Conservation (phyloP, 1,140 invertebrate genomes). For the Antheraea mylitta region DNA sequence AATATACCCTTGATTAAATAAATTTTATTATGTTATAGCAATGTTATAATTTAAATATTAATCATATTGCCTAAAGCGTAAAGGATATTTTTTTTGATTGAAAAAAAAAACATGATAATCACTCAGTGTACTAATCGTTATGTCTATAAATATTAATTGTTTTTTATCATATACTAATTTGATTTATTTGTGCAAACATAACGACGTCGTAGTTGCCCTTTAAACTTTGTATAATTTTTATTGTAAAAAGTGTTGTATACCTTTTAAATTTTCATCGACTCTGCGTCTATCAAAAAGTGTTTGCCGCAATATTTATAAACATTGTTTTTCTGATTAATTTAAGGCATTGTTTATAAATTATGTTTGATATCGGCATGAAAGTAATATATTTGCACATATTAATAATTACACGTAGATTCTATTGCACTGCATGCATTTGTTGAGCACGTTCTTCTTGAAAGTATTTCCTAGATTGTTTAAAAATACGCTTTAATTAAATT, state of each 20-base stretch:
- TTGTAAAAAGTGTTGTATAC: not conserved
- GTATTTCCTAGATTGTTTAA: slow-evolving; percentile 3
- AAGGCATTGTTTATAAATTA: slow-evolving; percentile 4
- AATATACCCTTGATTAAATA: no score
- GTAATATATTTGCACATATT: slow-evolving; percentile 17
- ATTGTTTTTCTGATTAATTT: not conserved
- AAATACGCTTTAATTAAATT: not conserved
- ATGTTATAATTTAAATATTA: no score
- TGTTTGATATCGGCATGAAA: slow-evolving; percentile 26
- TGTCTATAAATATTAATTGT: no score
- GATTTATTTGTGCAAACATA: not conserved
- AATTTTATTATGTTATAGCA: no score
- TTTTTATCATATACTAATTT: no score
- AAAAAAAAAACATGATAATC: no score
- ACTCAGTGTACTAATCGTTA: no score
- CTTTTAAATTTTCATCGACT: not conserved
- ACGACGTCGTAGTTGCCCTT: not conserved
- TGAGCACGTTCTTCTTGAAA: slow-evolving; percentile 16
- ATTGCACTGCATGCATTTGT: slow-evolving; percentile 32
- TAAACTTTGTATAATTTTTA: not conserved
- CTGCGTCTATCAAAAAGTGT: not conserved
- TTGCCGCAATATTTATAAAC: slow-evolving; percentile 1
- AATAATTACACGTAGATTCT: slow-evolving; percentile 21
- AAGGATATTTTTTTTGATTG: no score
- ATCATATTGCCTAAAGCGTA: no score